Base-by-base conservation (phyloP, 2,888 invertebrate species). In the Caenorhabditis sulstoni region DNA sequence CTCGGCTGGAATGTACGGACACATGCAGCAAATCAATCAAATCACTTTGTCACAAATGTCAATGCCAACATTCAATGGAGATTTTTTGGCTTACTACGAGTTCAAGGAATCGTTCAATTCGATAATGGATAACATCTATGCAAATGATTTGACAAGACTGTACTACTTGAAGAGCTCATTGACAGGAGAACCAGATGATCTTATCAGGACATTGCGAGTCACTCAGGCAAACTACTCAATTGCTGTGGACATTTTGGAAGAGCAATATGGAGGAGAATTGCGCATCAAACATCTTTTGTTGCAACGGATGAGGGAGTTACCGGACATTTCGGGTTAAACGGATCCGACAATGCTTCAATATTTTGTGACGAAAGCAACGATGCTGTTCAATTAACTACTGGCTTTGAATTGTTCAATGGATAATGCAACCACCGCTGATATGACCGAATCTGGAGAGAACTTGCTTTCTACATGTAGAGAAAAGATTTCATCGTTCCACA, bases 201-300 rank as follows among this genome's bases (percentile, higher is more conserved):
- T 55, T 0, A 11, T 55, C 16, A 3, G 8, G 3, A 4, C 3
- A 2, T 18, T 55, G 1, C n/a, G 12, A 9, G 37, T 22, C 5
- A 45, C 45, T 2, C 23, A 45, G 8, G 23, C 12, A 0, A 59
- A 59, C 20, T 59, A 16, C 29, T 5, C 8, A 23, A 22, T 59
- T 14, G 59, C 59, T 3, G 23, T 59, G 1, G 3, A 9, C 1
- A n/a, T 14, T 3, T 14, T 59, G 29, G 59, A 59, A 3, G 29
- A 45, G n/a, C 44, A 59, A 3, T 59, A 59, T 29, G 59, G 59
- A 23, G 59, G 59, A 9, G 8, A 3, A 7, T 11, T 18, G n/a
- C 22, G 59, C 12, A 16, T 45, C 5, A 22, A 59, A 23, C 22
- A 23, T 22, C 11, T 44, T 1, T 23, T 45, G 7, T 0, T 59